phyloP scores from a whole-genome alignment of 23 tunicate species.

The Diplosoma virens region DNA sequence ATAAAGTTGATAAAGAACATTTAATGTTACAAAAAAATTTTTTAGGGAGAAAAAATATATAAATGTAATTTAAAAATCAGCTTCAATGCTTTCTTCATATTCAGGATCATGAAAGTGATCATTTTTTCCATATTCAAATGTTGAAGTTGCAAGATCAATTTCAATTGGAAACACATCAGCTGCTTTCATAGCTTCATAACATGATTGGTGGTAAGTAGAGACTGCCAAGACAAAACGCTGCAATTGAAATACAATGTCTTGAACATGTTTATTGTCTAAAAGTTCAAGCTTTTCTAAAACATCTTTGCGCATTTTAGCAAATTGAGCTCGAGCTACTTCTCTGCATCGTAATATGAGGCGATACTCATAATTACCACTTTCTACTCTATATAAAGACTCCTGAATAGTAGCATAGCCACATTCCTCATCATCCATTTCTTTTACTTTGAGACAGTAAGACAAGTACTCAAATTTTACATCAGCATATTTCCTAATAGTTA shows the following conservation, averaged over 20 bases:
- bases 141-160: conserved; percentile 77
- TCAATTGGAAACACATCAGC: conserved; percentile 93
- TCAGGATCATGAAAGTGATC: conserved; percentile 76
- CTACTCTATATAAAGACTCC: conserved; percentile 91
- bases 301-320: conserved; percentile 85
- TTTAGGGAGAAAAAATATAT: too few relatives aligned
- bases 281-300: conserved; percentile 94
- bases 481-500: conserved; percentile 88
- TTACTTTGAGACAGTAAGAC: conserved; percentile 85
- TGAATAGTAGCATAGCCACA: conserved; percentile 86
- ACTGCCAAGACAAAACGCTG: conserved; percentile 73
- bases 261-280: conserved; percentile 88
- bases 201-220: conserved; percentile 58
- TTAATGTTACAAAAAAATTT: too few relatives aligned
- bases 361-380: conserved; percentile 96
- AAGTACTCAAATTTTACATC: conserved; percentile 95
- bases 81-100: conserved; percentile 77
- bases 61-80: too few relatives aligned
- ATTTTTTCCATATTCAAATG: conserved; percentile 86
- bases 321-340: conserved; percentile 59
- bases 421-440: conserved; percentile 98
- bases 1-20: too few relatives aligned
- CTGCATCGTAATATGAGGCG: conserved; percentile 85
- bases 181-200: conserved; percentile 47
- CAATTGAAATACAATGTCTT: conserved; percentile 84